These are phyloP conservation scores for Coregonus suidteri DNA, from an alignment of 2,797 vertebrate species.

Conservation along the genomic window DNA sequence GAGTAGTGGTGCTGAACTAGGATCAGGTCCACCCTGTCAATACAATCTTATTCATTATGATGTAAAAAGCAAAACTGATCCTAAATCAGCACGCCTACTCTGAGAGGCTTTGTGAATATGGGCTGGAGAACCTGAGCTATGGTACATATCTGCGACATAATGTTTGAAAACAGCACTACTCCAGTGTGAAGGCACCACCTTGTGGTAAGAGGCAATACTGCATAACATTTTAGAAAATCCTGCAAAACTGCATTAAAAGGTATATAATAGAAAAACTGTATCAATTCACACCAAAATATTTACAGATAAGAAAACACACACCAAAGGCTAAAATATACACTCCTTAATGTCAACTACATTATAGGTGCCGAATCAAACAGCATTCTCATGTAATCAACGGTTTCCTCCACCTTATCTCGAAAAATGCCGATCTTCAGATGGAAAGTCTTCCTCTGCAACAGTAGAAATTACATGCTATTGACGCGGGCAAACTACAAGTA, in stretches of 20 bases:
- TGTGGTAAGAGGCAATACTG: constrained; percentile 52
- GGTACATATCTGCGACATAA: background rate
- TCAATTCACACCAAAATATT: background rate
- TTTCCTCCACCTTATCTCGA: constrained; percentile 63
- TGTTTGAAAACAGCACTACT: background rate
- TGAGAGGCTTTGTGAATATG: background rate
- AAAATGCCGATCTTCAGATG: constrained; percentile 71
- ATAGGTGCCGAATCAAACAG: constrained; percentile 35
- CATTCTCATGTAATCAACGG: constrained; percentile 51
- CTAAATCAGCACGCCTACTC: background rate
- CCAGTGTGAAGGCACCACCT: constrained; percentile 54
- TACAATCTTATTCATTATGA: background rate
- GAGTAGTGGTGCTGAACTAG: background rate
- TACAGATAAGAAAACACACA: background rate
- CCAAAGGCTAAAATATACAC: background rate
- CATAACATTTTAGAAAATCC: constrained; percentile 14
- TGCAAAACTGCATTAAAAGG: background rate
- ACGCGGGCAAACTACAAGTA: background rate
- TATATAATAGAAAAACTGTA: background rate
- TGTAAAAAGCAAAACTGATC: background rate
- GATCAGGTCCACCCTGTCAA: background rate
- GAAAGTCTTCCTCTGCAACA: constrained; percentile 66
- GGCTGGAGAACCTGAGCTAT: constrained; percentile 27
- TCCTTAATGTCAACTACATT: background rate
- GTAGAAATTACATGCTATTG: background rate